Percentiles rank a stretch among this genome's conserved stretches.
Conservation (phyloP, 2,888 invertebrate species). For the Protonemura montana region DNA sequence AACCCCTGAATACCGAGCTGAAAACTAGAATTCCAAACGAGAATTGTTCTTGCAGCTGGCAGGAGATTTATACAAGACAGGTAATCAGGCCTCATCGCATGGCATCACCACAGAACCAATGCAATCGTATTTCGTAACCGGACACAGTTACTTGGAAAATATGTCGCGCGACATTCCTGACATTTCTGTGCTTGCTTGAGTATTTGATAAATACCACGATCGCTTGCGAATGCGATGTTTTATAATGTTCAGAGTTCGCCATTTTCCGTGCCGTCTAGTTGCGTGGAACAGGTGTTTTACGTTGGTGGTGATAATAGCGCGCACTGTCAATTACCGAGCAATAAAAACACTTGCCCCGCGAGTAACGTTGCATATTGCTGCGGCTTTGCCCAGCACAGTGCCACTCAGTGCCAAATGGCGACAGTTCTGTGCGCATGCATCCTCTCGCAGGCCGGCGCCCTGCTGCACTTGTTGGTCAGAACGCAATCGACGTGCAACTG, state of each 20-base stretch:
- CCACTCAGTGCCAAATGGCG: not conserved
- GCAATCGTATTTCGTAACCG: not conserved
- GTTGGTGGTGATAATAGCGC: not conserved
- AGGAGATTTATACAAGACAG: not conserved
- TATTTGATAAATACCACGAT: not conserved
- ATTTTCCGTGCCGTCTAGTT: not conserved
- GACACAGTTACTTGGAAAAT: not conserved
- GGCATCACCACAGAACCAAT: not conserved
- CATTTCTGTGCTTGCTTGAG: not conserved
- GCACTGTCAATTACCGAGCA: not conserved
- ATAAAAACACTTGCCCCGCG: conserved; percentile 5
- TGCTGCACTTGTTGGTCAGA: not conserved
- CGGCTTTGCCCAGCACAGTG: not conserved
- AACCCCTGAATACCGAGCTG: too few species aligned
- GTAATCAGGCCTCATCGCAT: not conserved
- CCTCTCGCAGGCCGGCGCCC: not conserved
- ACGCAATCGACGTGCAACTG: not conserved
- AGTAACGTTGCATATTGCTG: not conserved
- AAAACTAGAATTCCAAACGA: too few species aligned
- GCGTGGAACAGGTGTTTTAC: not conserved
- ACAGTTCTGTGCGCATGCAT: not conserved
- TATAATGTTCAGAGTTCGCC: not conserved
- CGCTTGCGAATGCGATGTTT: not conserved
- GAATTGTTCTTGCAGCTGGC: too few species aligned
- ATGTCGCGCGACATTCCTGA: not conserved